Conservation (phyloP, 2,113 vertebrate genomes). For the Erythrocebus patas region DNA sequence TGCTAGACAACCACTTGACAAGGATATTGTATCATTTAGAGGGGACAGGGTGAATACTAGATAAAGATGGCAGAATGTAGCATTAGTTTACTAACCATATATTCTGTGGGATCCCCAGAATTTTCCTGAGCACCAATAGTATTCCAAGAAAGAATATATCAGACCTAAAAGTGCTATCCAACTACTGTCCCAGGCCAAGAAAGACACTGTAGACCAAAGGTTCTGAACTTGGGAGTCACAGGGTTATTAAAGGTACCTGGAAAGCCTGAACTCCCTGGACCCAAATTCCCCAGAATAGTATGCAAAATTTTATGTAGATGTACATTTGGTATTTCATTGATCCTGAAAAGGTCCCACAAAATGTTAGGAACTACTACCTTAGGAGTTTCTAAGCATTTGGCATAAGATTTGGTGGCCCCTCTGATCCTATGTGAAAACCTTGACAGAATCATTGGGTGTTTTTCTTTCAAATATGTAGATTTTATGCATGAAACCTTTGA, state of each 20-base stretch:
- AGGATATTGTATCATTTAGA: slow-evolving; percentile 15
- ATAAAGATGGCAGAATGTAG: background rate
- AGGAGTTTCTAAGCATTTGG: background rate
- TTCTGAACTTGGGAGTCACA: background rate
- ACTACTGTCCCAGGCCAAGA: background rate
- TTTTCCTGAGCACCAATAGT: slow-evolving; percentile 1
- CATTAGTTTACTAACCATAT: slow-evolving; percentile 7
- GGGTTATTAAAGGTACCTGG: background rate
- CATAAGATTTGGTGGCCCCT: background rate
- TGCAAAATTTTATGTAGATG: background rate
- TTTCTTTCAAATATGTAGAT: background rate
- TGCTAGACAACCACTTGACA: background rate
- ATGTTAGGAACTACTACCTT: background rate
- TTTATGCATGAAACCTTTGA: background rate
- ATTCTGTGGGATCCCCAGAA: background rate
- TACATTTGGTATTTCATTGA: background rate
- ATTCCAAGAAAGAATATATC: slow-evolving; percentile 34
- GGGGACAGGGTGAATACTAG: background rate
- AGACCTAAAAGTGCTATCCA: background rate
- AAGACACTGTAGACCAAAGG: background rate
- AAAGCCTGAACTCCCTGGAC: background rate
- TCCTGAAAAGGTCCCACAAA: background rate
- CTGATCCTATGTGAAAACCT: background rate
- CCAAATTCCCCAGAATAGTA: background rate
- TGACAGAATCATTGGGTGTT: background rate